Base-by-base conservation (phyloP, 2,113 vertebrate genomes). In the Naja naja region DNA sequence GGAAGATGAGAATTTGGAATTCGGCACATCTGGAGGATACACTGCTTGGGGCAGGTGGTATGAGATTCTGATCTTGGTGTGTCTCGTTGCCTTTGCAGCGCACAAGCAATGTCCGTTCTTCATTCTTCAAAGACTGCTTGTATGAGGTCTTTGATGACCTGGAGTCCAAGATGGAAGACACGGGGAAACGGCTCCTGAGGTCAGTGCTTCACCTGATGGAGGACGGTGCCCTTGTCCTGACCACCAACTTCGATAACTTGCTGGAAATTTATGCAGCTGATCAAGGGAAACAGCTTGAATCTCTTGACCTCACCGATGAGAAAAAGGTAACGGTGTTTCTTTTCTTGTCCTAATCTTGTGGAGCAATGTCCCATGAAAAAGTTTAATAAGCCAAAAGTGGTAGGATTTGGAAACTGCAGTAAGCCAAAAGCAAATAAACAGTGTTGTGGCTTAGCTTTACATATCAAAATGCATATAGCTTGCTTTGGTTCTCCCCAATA, bases 71-170 rank as follows among this genome's bases (percentile, higher is more conserved):
- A 96, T n/a, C 88, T 91, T 16, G 0, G 0, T 55, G 88, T 90
- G 5, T 89, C 25, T 47, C 47, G 1, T 64, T 93, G 53, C 74
- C 55, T 95, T 49, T 86, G 11, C 96, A 99, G 99, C 98, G 98
- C 96, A 99, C 98, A 16, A 99, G 99, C 94, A 99, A 99, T 3
- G 98, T 99, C 60, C 98, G 98, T 55, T 99, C 99, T 87, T 99
- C 99, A 0, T 99, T 99, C 97, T 99, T 99, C 97, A 99, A 99
- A 95, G 99, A 99, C 98, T 99, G 99, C 95, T 98, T 99, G 3
- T 99, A 99, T 0, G 98, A 99, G 96, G 99, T 99, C 96, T 99
- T 99, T 92, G 98, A 99, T 91, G 98, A 99, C 95, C 96, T 99
- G 97, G 99, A 99, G 94, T 98, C 98, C 52, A 99, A 99, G 97